phyloP scores from a whole-genome alignment of 2,888 invertebrate genomes.

The Drosophila algonquin region DNA sequence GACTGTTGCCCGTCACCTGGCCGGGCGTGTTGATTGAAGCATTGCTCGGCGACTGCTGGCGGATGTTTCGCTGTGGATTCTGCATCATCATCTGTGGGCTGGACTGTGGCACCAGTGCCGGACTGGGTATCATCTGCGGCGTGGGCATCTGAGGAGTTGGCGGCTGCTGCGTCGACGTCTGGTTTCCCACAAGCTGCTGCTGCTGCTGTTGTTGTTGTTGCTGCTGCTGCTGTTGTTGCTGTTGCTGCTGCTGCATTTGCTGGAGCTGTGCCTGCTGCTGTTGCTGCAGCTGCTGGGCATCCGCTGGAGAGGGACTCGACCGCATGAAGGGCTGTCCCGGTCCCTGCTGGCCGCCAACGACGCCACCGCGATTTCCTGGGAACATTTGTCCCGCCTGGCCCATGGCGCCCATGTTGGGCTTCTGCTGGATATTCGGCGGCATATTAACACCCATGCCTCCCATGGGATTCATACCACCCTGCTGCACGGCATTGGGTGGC shows the following conservation, averaged over 20 bases:
- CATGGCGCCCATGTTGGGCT: constrained; percentile 80
- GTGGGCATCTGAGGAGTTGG: constrained; percentile 81
- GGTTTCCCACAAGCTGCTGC: constrained; percentile 71
- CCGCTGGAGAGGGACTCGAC: constrained; percentile 86
- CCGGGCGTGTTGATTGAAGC: constrained; percentile 92
- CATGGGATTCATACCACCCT: constrained; percentile 81
- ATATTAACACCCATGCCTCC: constrained; percentile 76
- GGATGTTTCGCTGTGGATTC: constrained; percentile 86
- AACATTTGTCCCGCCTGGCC: constrained; percentile 85
- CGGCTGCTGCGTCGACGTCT: constrained; percentile 80
- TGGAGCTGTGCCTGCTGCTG: constrained; percentile 82
- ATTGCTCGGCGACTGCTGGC: constrained; percentile 90
- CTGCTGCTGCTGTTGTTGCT: constrained; percentile 84
- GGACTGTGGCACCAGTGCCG: constrained; percentile 88
- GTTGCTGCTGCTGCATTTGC: constrained; percentile 76
- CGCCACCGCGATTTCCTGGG: constrained; percentile 86
- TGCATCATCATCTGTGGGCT: constrained; percentile 87
- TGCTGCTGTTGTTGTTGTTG: constrained; percentile 83
- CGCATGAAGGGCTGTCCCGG: constrained; percentile 89
- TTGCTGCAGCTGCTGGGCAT: constrained; percentile 77
- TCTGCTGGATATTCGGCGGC: constrained; percentile 81
- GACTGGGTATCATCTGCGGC: constrained; percentile 89
- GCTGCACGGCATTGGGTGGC: constrained; percentile 76
- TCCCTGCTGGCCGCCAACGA: constrained; percentile 82
- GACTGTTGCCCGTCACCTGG: constrained; percentile 86